Base-by-base conservation (phyloP, 2,888 invertebrate species). In the Empis stercorea region DNA sequence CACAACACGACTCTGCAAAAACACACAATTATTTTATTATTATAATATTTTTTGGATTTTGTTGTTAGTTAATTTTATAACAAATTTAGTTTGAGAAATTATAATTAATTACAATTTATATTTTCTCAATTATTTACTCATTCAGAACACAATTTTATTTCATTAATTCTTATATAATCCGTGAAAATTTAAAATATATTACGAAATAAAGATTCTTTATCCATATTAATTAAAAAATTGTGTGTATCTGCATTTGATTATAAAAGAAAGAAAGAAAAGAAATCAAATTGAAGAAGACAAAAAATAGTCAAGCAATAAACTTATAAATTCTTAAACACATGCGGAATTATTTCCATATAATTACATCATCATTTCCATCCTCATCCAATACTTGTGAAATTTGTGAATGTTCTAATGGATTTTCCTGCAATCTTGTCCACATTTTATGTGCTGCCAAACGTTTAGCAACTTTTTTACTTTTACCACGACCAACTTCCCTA, bases 381-480 rank as follows among this genome's bases (percentile, higher is more conserved):
- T 85, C 82, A 56, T 82, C 84, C 45, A 81, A 75, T 36, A 77
- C 74, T 40, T 65, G 64, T 52, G 54, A 57, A 43, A 73, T 65
- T 61, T 78, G 79, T 63, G 76, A 78, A 10, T 79, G 73, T 60
- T 84, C 85, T 10, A 80, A 74, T 0, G 86, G 84, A 59, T 81
- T 74, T 54, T 87, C 86, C 61, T 88, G 84, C 51, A 94, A 68
- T 36, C 80, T 76, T 55, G 84, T 83, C 85, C 86, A 87, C 93
- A 96, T 93, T 66, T 88, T 87, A 63, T 88, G 85, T 3, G 96
- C 96, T 1, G 96, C 95, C 65, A 88, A 81, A n/a, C 95, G 77
- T 70, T 97, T 97, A 4, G 96, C 95, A 44, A 93, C 75, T 68
- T 96, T 96, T 74, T 97, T 97, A 45, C 93, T 94, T 63, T 94